These are phyloP conservation scores for rat (Rattus norvegicus) DNA, from an alignment of 2,113 vertebrate species.

Conservation along the genomic window DNA sequence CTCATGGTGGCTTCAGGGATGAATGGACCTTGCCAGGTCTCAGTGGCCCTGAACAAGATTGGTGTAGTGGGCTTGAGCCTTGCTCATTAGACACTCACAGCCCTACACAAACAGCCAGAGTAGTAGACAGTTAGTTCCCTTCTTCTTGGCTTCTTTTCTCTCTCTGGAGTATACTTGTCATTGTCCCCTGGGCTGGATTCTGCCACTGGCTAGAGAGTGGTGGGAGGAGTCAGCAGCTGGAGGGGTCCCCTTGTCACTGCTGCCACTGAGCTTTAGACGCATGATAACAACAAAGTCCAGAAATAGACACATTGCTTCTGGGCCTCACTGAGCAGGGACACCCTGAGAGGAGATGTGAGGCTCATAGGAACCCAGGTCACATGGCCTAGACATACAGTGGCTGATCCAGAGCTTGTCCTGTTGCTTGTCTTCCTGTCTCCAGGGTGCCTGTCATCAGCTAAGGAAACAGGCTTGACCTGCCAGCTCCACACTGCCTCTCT, in stretches of 20 bases:
- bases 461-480: neutral
- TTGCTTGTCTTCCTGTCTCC: neutral
- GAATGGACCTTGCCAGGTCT: accelerated
- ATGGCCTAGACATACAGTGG: accelerated
- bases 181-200: neutral
- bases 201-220: neutral
- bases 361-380: neutral
- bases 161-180: too few species aligned
- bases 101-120: neutral
- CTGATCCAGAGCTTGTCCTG: neutral
- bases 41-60: neutral
- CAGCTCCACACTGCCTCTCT: neutral
- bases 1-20: neutral
- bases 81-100: neutral
- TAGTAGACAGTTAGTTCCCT: too few species aligned
- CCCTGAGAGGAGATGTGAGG: neutral
- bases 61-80: neutral
- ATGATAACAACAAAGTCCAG: neutral
- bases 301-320: neutral
- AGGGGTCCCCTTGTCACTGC: neutral
- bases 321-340: neutral
- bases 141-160: neutral
- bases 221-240: accelerated
- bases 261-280: neutral
- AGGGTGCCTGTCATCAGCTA: neutral